A percentile compares a stretch with the other conserved stretches of the same genome.
Evolutionary conservation across 2,113 vertebrate genomes (phyloP).

Genomic region (Percopsis transmontana): DNA sequence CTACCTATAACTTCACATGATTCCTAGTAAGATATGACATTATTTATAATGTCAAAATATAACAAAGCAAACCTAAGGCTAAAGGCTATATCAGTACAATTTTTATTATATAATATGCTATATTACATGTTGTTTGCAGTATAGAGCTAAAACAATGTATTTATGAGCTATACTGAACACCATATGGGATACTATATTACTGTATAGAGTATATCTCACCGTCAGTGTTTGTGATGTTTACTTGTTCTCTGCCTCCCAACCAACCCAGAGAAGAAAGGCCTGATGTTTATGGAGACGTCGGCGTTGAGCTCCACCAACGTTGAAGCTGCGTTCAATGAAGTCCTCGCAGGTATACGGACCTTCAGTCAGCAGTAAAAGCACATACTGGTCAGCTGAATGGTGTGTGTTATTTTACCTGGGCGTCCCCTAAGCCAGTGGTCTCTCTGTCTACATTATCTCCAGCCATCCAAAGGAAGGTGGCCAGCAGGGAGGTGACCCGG

Average conservation of each 20-base stretch:
- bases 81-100: too few relatives aligned
- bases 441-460: conserved; percentile 7
- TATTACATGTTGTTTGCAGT: too few relatives aligned
- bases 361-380: background rate
- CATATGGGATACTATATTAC: too few relatives aligned
- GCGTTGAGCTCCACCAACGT: conserved; percentile 95
- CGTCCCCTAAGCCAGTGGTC: background rate
- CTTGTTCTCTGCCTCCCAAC: conserved; percentile 37
- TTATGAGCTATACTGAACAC: too few relatives aligned
- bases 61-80: too few relatives aligned
- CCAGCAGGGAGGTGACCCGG: conserved; percentile 84
- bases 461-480: conserved; percentile 90
- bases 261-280: conserved; percentile 86
- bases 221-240: background rate
- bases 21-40: too few relatives aligned
- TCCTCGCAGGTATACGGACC: conserved; percentile 85
- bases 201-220: background rate
- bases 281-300: conserved; percentile 95
- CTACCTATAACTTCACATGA: too few relatives aligned
- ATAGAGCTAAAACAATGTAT: too few relatives aligned
- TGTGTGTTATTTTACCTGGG: background rate
- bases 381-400: background rate
- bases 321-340: conserved; percentile 93
- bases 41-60: too few relatives aligned
- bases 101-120: too few relatives aligned